phyloP scores from a whole-genome alignment of 2,113 vertebrate genomes.

The rat (Rattus norvegicus) region GRCr8 NC_086031.1:93266001-93266500 shows the following conservation, averaged over 20 bases:
- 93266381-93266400: not conserved
- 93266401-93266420: not conserved
- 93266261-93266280: not conserved
- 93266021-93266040: not conserved
- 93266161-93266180: not conserved
- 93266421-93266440: not conserved
- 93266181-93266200: not conserved
- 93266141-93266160: not conserved
- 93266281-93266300: not conserved
- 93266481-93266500: not conserved
- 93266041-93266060: not conserved
- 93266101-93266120: not conserved
- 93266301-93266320: not conserved
- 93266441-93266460: not conserved
- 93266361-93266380: not conserved
- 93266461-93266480: not conserved
- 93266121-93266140: not conserved
- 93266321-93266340: not conserved
- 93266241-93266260: not conserved
- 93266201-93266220: not conserved
- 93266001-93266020: not conserved
- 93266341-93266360: not conserved
- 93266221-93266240: not conserved
- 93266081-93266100: not conserved
- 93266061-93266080: not conserved